Base-by-base conservation (phyloP, 2,113 vertebrate genomes). In the Dolichotis patagonum region DNA sequence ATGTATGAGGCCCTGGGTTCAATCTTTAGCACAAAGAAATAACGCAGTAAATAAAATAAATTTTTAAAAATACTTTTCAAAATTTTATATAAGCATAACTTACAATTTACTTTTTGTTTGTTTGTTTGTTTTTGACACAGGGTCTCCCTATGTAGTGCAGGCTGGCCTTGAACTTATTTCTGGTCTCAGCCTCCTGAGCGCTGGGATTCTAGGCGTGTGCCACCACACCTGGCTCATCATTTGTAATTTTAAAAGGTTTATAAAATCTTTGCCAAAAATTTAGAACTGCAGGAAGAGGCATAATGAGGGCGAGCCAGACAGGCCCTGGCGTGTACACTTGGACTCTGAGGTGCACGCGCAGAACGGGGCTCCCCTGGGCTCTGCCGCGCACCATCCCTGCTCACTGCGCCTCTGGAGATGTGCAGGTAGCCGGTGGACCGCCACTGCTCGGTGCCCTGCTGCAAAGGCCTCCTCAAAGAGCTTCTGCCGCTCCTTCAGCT, bases 361-460 rank as follows among this genome's bases (percentile, higher is more conserved):
- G 49, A 32, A 1, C 0, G 1, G 22, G 20, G 11, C 41, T 32
- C 26, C 11, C 2, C 7, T 22, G 56, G 52, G 26, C 46, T 58
- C 2, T 0, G n/a, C 0, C 5, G 32, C 38, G 4, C 14, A 17
- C 0, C 11, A 4, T 2, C 19, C 84, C 30, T 10, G 98, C 99
- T 99, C 98, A 98, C 99, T 99, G 99, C 99, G 98, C 94, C 99
- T 98, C 98, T 99, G 0, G 99, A 97, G 92, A 99, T 99, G 98
- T 99, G 99, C 98, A 99, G 98, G 98, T 99, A 99, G 35, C 99
- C 99, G 0, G 99, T 99, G 75, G 99, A 99, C 58, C 99, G 99
- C 97, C 99, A 99, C 65, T 99, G 99, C 95, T 99, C 99, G 99
- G 99, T 99, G 97, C 99, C 99, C 97, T 99, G 99, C 98, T 99